Percentiles rank a stretch among this genome's conserved stretches.
These are phyloP conservation scores for Scaptomyza polygonia DNA, from an alignment of 2,888 invertebrate species.

Conservation along the genomic window DNA sequence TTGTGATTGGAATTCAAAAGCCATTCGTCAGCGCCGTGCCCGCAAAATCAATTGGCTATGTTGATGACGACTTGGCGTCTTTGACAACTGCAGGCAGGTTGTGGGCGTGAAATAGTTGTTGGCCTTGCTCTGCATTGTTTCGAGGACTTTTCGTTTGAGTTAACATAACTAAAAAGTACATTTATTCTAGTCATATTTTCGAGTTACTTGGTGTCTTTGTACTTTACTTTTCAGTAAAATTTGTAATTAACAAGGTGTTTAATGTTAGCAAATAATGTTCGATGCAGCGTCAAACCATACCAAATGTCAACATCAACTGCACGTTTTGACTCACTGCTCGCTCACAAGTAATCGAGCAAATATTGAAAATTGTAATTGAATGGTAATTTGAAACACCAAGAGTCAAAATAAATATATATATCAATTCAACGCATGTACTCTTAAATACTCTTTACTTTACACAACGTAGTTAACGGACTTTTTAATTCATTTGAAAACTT, in stretches of 20 bases:
- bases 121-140: conserved; percentile 64
- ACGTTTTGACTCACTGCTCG: background rate
- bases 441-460: background rate
- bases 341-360: background rate
- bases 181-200: conserved; percentile 13
- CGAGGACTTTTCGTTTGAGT: conserved; percentile 20
- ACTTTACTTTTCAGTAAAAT: background rate
- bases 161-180: background rate
- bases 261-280: background rate
- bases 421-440: background rate
- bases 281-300: background rate
- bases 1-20: conserved; percentile 51
- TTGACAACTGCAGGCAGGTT: conserved; percentile 33
- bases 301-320: conserved; percentile 1
- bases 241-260: background rate
- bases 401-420: conserved; percentile 6
- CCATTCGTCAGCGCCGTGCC: conserved; percentile 41
- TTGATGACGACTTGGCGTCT: conserved; percentile 34
- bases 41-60: conserved; percentile 49
- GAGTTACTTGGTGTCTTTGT: conserved; percentile 8
- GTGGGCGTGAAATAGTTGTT: conserved; percentile 55
- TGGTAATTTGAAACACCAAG: conserved; percentile 25
- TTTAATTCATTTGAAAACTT: background rate
- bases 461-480: background rate
- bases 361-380: conserved; percentile 31